Base-by-base conservation (phyloP, 1,140 invertebrate genomes). In the Elysia chlorotica region DNA sequence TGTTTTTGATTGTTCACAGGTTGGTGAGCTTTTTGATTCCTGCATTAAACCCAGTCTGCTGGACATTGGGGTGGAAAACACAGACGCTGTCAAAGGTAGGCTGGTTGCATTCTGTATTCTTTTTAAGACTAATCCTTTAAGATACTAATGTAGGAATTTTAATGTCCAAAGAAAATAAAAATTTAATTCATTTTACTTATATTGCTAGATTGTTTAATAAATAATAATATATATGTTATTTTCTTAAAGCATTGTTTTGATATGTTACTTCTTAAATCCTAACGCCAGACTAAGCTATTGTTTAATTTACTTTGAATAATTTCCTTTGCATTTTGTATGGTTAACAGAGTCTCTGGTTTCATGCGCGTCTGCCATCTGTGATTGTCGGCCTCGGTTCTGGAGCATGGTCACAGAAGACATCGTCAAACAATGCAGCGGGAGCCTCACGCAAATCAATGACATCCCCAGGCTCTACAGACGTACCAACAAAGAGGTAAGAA, bases 401-500 rank as follows among this genome's bases (percentile, higher is more conserved):
- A 68, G 76, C 19, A 82, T 79, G 61, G 76, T 88, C 53, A 79
- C 82, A 6, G 70, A 80, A 62, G 82, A 87, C 66, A 74, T 87
- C 5, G 81, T 80, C 21, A 78, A 75, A 35, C 82, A 82, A 68
- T 87, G 90, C 71, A 76, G 77, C 54, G 71, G 76, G 53, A 81
- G 85, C 41, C 76, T 89, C 14, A 87, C 88, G 65, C 81, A 85
- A 90, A 94, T 97, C 2, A 93, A 91, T 77, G 95, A 98, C 82
- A 95, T 98, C 89, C 96, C 96, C 36, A 90, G 96, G 77, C 87
- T 97, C 37, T 99, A 96, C 86, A 90, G 96, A 79, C 92, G 96
- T 83, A 99, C 96, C 0, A 98, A 98, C 87, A 90, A 95, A 78
- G 95, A 94, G 78, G 88, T 89, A 72, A 76, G 78, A 74, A n/a